Conservation (phyloP, 1,140 invertebrate species). For the Cecropterus lyciades region DNA sequence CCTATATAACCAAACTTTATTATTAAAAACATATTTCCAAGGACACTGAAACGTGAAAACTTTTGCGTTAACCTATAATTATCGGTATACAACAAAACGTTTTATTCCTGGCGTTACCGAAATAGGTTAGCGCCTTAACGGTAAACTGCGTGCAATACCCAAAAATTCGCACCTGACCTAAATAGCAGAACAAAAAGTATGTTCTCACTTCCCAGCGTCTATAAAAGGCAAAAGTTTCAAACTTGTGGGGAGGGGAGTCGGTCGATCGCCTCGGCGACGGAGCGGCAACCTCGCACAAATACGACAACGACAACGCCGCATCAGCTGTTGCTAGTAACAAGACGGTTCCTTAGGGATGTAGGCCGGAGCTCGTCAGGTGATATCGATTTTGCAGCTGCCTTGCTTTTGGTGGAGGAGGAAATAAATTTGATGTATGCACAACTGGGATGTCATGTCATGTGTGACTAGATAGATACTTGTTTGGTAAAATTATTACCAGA, state of each 20-base stretch:
- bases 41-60: no score
- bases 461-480: no score
- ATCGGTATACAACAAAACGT: no score
- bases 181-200: constrained; percentile 23
- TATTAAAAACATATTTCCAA: no score
- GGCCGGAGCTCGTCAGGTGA: constrained; percentile 36
- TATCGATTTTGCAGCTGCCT: constrained; percentile 28
- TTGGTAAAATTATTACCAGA: no score
- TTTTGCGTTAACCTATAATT: no score
- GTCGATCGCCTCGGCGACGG: constrained; percentile 57
- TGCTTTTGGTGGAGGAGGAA: no score
- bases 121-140: no score
- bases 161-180: constrained; percentile 35
- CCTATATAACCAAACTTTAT: no score
- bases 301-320: constrained; percentile 53
- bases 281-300: constrained; percentile 48
- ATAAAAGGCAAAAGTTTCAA: constrained; percentile 60
- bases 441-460: no score
- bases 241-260: constrained; percentile 42
- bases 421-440: no score
- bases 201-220: constrained; percentile 38
- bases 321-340: constrained; percentile 68
- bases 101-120: no score
- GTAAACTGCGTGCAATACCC: constrained; percentile 19
- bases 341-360: constrained; percentile 49